Evolutionary conservation across 2,888 invertebrate genomes (phyloP).

Genomic region (Blastobasis lacticolella): DNA sequence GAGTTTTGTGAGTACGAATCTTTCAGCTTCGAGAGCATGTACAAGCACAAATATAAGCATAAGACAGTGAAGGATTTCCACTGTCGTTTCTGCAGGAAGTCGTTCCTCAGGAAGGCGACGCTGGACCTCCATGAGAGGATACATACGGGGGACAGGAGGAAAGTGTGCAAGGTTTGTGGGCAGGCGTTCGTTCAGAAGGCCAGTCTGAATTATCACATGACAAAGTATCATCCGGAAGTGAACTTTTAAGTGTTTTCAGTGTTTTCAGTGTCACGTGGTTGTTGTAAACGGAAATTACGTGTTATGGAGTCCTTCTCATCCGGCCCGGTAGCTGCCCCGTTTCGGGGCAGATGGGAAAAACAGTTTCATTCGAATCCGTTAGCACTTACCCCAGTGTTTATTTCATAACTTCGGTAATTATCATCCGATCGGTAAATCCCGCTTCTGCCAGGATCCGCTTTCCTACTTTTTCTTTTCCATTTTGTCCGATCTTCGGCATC

Average conservation of each 20-base stretch:
- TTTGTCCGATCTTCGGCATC: no score
- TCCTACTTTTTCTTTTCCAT: no score
- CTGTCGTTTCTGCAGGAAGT: slow-evolving; percentile 57
- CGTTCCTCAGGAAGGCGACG: slow-evolving; percentile 49
- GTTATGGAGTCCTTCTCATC: not conserved
- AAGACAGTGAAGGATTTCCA: slow-evolving; percentile 53
- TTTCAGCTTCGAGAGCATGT: slow-evolving; percentile 38
- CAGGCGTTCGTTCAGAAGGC: slow-evolving; percentile 64
- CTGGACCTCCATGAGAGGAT: slow-evolving; percentile 49
- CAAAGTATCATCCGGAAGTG: slow-evolving; percentile 57
- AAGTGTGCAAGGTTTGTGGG: slow-evolving; percentile 47
- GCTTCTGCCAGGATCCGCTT: no score
- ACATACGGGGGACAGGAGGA: slow-evolving; percentile 53
- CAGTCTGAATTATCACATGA: slow-evolving; percentile 60
- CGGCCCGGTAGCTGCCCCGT: no score
- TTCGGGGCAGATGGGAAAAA: no score
- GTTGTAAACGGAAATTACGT: no score
- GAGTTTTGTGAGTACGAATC: slow-evolving; percentile 49
- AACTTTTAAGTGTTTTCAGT: slow-evolving; percentile 27
- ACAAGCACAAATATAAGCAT: slow-evolving; percentile 57
- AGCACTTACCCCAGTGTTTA: no score
- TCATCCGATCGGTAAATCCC: no score
- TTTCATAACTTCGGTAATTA: no score
- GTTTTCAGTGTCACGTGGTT: not conserved
- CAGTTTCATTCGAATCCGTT: no score